Evolutionary conservation across 2,888 invertebrate genomes (phyloP), one percentile per base, ranked within the genome.

Genomic region (Trachelus iudaicus): DNA sequence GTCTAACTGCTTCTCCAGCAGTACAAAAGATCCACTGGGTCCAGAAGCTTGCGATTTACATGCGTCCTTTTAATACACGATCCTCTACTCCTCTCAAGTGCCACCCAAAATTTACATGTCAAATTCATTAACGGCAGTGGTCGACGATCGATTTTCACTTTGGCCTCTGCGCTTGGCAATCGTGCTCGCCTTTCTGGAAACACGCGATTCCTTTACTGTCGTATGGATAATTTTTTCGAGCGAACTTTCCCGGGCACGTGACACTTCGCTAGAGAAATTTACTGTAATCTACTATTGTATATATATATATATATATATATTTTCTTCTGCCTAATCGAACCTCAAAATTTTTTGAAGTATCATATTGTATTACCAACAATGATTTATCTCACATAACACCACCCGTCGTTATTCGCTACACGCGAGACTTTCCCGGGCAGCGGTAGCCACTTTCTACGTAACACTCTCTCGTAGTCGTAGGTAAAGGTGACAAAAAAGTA

Each of bases 201-300:
- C 82, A 82, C 82, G 82, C 82, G 77, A 82, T 78, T 75, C 78
- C 80, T 80, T 82, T 82, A 81, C 81, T 80, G 80, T 75, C 81
- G 73, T 37, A 11, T 35, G 9, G n/a, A 4, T 76, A 76, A 34
- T 31, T 34, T n/a, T 34, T 12, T n/a, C 56, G 30, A 69, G 34
- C 69, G 34, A 56, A 31, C 37, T 35, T n/a, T 35, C 11, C 31
- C 11, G 75, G 12, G 40, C 37, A 40, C n/a, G 13, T 56, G 75
- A 35, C 56, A 30, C 31, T 30, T 23, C 9, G 23, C 6, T 23
- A 56, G 23, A 56, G 23, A 23, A 9, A 23, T 56, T 23, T 56
- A 9, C 56, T 56, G 23, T 56, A 56, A 23, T 56, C 56, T 56
- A 56, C 23, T 40, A 23, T 2, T 35, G 1, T 12, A 11, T 23